Base-by-base conservation (phyloP, 1,140 invertebrate genomes). In the Ceratosolen solmsi region DNA sequence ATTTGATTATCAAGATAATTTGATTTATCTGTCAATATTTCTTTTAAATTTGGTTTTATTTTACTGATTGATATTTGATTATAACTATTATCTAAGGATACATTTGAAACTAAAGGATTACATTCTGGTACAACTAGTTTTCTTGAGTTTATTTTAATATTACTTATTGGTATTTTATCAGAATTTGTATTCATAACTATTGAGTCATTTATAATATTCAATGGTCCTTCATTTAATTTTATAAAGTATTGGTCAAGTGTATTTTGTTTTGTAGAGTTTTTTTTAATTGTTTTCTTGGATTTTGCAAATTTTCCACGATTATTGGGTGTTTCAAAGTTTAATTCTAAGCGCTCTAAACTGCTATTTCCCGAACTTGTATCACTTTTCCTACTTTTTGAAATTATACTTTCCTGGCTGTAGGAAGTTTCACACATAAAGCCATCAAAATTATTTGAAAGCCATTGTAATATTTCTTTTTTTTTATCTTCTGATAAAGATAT, bases 271-370 rank as follows among this genome's bases (percentile, higher is more conserved):
- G 30, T 25, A 51, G 33, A 75, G 27, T 38, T 15, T 46, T 56
- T 46, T 46, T 46, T 46, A 46, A 7, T 78, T 20, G 33, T 74
- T 0, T 4, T 72, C 8, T 8, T 58, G 9, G 36, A 38, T 41
- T 81, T 87, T 9, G 77, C 78, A 22, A 90, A 84, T 83, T 85
- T 91, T 0, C 56, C 88, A 58, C 91, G 87, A 83, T 92, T 92
- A 84, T 92, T 92, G 8, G 91, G 91, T 36, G 91, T 92, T 85
- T 92, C 90, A 79, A 89, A 87, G 68, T 88, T 87, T 79, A 87
- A 49, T 68, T 92, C 91, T 15, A 91, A 84, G 73, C 90, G 87
- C 56, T 92, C 91, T 30, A 92, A 83, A 75, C 90, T 92, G 41
- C 90, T 92, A 46, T 91, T 89, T 13, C 90, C 90, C 51, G 90